Evolutionary conservation across 2,888 invertebrate genomes (phyloP).

Genomic region (Melieria picta): DNA sequence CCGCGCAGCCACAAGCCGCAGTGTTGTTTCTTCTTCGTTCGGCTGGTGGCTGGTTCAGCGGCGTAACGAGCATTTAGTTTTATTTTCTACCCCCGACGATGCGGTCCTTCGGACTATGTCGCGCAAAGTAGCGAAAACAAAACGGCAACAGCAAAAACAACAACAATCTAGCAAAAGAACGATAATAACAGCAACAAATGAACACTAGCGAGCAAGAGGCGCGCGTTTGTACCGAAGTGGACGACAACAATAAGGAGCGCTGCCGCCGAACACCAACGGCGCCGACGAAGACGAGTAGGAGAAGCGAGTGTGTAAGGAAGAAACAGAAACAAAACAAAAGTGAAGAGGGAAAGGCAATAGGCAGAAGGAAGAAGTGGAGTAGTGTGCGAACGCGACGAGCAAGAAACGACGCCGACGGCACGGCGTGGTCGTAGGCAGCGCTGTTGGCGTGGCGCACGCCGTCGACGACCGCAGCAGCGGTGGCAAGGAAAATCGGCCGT

Average conservation of each 20-base stretch:
- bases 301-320: no score
- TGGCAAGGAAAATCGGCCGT: no score
- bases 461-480: no score
- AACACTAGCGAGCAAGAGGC: conserved; percentile 34
- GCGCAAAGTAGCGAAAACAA: conserved; percentile 33
- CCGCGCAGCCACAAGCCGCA: background rate
- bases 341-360: no score
- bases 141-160: conserved; percentile 32
- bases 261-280: background rate
- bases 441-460: no score
- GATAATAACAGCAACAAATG: background rate
- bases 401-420: no score
- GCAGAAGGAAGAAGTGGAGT: no score
- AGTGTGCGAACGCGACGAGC: no score
- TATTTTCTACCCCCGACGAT: conserved; percentile 49
- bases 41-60: conserved; percentile 16
- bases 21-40: conserved; percentile 11
- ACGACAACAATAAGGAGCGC: background rate
- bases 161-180: background rate
- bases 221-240: conserved; percentile 5
- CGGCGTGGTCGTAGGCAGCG: no score
- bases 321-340: no score
- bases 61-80: conserved; percentile 48
- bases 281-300: no score
- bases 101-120: conserved; percentile 40